Percentiles rank a stretch among this genome's conserved stretches.
phyloP scores from a whole-genome alignment of 30 jellyfish, hydroid and myxozoan species.

The Clytia hemisphaerica region DNA sequence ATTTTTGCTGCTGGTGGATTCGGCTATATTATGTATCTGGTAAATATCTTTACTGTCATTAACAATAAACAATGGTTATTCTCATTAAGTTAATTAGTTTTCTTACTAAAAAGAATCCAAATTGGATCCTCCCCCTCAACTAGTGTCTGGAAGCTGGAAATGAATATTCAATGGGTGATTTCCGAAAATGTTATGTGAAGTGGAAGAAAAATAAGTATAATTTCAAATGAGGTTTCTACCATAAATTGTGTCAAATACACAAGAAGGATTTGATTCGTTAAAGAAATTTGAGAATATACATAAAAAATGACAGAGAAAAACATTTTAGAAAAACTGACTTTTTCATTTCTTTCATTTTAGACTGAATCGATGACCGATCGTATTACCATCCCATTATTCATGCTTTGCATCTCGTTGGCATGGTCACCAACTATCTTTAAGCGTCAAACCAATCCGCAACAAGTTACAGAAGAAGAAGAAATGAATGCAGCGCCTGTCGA shows the following conservation, averaged over 20 bases:
- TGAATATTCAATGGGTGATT: too few species aligned
- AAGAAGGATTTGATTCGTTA: too few species aligned
- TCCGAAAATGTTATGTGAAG: too few species aligned
- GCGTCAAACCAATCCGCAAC: conserved; percentile 40
- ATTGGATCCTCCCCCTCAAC: too few species aligned
- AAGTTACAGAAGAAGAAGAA: conserved; percentile 2
- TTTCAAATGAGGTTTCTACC: too few species aligned
- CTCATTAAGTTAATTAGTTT: not conserved
- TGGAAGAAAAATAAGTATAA: too few species aligned
- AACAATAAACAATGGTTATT: not conserved
- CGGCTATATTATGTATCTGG: conserved; percentile 28
- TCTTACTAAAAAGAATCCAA: too few species aligned
- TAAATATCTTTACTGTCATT: not conserved
- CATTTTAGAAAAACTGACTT: not conserved
- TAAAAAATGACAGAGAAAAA: too few species aligned
- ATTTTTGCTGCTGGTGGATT: conserved; percentile 35
- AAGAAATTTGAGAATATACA: too few species aligned
- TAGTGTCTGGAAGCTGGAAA: too few species aligned
- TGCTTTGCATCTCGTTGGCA: conserved; percentile 33
- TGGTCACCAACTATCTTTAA: conserved; percentile 80
- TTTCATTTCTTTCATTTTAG: not conserved
- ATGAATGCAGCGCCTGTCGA: conserved; percentile 14
- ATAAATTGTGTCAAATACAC: too few species aligned
- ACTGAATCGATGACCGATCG: not conserved
- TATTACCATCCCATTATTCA: conserved; percentile 8